Conservation (phyloP, 53 echinoderm and acorn worm genomes). For the Temnopleurus reevesii region DNA sequence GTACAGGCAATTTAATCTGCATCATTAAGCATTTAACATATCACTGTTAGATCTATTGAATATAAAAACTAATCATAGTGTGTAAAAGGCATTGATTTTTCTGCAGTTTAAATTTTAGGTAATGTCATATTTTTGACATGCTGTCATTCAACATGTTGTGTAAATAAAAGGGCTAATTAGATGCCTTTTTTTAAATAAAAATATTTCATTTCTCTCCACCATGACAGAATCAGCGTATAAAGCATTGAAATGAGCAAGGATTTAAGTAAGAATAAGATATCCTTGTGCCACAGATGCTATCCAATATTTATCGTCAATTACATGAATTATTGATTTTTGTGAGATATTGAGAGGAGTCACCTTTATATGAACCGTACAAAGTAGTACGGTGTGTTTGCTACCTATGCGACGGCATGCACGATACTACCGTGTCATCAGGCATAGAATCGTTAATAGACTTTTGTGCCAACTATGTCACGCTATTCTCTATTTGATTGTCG, state of each 20-base stretch:
- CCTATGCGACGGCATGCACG: background rate
- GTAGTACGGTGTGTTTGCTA: background rate
- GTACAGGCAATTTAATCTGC: too few species aligned
- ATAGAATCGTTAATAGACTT: constrained; percentile 1
- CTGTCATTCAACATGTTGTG: too few species aligned
- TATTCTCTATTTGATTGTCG: background rate
- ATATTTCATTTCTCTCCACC: background rate
- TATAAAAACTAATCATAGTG: too few species aligned
- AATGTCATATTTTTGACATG: too few species aligned
- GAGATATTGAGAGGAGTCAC: constrained; percentile 1
- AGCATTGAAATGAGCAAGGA: background rate
- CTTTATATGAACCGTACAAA: background rate
- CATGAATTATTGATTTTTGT: constrained; percentile 23
- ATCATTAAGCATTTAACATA: too few species aligned
- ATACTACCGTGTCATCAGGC: background rate
- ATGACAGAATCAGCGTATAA: background rate
- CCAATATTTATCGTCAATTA: constrained; percentile 25
- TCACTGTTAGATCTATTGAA: too few species aligned
- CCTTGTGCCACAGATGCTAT: background rate
- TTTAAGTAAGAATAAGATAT: background rate
- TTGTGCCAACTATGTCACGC: background rate
- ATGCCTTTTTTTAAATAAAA: too few species aligned
- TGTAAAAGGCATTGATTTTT: too few species aligned
- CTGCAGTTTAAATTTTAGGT: too few species aligned
- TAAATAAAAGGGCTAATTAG: too few species aligned